These are phyloP conservation scores for Punctoribates punctum DNA, from an alignment of 2,888 invertebrate species.

Conservation along the genomic window DNA sequence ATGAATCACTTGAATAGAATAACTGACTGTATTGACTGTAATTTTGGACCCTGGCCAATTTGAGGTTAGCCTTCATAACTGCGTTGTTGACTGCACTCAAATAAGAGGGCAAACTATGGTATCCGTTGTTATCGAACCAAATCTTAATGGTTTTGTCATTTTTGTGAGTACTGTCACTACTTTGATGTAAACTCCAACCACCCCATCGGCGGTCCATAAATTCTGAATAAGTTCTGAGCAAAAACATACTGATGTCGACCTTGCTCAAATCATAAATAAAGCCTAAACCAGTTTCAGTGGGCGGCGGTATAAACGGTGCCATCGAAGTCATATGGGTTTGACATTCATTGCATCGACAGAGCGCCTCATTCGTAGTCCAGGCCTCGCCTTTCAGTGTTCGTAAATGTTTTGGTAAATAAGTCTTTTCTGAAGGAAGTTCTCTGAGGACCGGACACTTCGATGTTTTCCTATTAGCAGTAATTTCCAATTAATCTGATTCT, in stretches of 20 bases:
- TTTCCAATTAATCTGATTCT: no score
- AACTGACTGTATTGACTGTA: slow-evolving; percentile 49
- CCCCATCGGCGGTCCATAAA: slow-evolving; percentile 50
- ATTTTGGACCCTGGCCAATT: slow-evolving; percentile 46
- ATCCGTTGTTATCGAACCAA: slow-evolving; percentile 51
- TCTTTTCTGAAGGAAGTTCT: not conserved
- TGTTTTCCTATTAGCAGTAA: slow-evolving; percentile 2
- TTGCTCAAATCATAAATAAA: slow-evolving; percentile 41
- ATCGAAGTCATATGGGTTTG: slow-evolving; percentile 28
- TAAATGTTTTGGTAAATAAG: slow-evolving; percentile 31
- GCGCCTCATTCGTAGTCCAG: slow-evolving; percentile 32
- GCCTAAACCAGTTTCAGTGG: slow-evolving; percentile 19
- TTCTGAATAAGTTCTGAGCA: slow-evolving; percentile 51
- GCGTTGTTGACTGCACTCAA: slow-evolving; percentile 50
- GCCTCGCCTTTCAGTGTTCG: slow-evolving; percentile 35
- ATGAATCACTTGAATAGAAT: not conserved
- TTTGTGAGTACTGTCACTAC: not conserved
- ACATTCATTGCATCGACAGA: slow-evolving; percentile 38
- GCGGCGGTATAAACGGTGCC: slow-evolving; percentile 34
- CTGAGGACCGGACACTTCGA: slow-evolving; percentile 41
- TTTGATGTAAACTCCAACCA: slow-evolving; percentile 44
- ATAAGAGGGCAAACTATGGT: slow-evolving; percentile 50
- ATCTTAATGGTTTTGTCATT: slow-evolving; percentile 45
- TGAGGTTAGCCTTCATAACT: slow-evolving; percentile 49
- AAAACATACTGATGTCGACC: slow-evolving; percentile 48